These are phyloP conservation scores for Mesorhabditis belari DNA, from an alignment of 2,888 invertebrate genomes.

Conservation along the genomic window DNA sequence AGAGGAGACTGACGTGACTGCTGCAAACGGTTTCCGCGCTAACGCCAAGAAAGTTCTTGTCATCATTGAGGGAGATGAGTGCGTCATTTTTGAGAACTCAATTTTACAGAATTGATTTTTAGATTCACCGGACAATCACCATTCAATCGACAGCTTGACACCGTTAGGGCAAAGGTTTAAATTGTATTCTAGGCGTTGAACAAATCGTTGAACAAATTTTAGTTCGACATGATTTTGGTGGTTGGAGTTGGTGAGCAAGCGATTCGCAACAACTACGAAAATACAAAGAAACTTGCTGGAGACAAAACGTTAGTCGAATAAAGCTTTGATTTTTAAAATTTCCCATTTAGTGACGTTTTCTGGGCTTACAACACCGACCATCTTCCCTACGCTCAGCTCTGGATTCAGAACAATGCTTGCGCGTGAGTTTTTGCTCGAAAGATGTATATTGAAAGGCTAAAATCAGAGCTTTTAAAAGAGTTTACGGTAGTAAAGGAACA, in stretches of 20 bases:
- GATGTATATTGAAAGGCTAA: no score
- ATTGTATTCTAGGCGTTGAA: neutral
- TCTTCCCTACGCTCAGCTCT: neutral
- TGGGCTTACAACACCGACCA: neutral
- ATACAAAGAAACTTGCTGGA: neutral
- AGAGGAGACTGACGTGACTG: neutral
- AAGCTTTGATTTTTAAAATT: neutral
- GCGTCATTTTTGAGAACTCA: neutral
- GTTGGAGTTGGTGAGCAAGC: neutral
- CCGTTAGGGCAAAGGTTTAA: neutral
- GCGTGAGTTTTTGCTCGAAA: no score
- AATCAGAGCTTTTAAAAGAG: no score
- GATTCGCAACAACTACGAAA: neutral
- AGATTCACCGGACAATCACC: neutral
- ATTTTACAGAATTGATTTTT: neutral
- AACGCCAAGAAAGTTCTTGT: neutral
- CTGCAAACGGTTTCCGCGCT: neutral
- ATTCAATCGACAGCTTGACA: neutral
- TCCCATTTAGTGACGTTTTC: neutral
- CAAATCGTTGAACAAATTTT: neutral
- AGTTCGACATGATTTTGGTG: neutral
- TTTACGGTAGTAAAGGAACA: no score
- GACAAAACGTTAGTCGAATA: neutral
- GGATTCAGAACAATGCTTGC: constrained; percentile 49
- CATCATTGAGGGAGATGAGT: neutral